Base-by-base conservation (phyloP, 2,797 vertebrate species). In the Apogon hyalosoma region DNA sequence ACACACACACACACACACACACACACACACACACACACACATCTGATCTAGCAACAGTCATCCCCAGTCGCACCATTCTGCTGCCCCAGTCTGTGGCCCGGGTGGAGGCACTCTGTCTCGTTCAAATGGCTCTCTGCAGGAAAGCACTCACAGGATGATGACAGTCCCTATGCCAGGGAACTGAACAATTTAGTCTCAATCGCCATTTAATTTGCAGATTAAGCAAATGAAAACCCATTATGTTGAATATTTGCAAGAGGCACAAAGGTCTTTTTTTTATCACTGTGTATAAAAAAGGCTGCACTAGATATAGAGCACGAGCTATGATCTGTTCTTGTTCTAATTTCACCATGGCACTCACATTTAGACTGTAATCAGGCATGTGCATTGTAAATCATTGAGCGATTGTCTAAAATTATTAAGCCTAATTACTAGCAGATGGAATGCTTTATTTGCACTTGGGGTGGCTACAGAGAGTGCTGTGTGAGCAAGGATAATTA, bases 361-460 rank as follows among this genome's bases (percentile, higher is more conserved):
- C 80, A 84, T 87, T 88, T 82, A 82, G 79, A 80, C 95, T 95
- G 95, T 96, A 95, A 97, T 98, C 96, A 96, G 95, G 77, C 88
- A 95, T 96, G 95, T 95, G 95, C 95, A 94, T 95, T 96, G 95
- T 96, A 97, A 97, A 97, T 97, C 96, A 98, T 96, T 83, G 95
- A 97, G 95, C 95, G 94, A 94, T 96, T 96, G 96, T 96, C 95
- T 95, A 95, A 96, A 97, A 98, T 97, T 98, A 97, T 96, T 97
- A 96, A 95, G 96, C 95, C 96, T 99, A 99, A 99, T 98, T 98
- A 98, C 96, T 90, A 96, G 96, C 98, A 99, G 98, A 98, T 99
- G 97, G 97, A 97, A 96, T 95, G 96, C 94, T 98, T 98, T 98
- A 98, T 98, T 96, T 98, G 96, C 97, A 97, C 97, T 96, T 96